These are phyloP conservation scores for Delichon dasypus DNA, from an alignment of 2,797 vertebrate species.

Conservation along the genomic window DNA sequence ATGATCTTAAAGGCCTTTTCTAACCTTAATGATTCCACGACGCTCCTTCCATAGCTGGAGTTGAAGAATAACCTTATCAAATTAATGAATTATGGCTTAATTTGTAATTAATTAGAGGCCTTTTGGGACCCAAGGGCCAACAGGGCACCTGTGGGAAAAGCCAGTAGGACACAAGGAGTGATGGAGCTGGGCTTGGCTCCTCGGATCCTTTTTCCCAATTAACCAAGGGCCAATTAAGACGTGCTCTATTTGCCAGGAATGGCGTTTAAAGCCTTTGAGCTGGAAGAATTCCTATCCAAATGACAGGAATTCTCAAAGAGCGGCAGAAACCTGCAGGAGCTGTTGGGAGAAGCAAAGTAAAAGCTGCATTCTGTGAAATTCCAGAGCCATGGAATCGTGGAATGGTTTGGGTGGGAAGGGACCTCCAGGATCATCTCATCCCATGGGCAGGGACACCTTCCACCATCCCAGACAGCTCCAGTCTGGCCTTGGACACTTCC, in stretches of 20 bases:
- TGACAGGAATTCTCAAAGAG: background rate
- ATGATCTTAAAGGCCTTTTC: background rate
- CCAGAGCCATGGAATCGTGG: background rate
- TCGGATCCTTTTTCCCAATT: background rate
- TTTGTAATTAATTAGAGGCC: background rate
- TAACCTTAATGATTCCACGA: no score
- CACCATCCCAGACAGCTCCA: background rate
- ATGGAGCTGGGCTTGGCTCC: background rate
- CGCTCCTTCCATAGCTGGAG: background rate
- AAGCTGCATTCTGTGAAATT: background rate
- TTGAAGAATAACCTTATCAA: background rate
- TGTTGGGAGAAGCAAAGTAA: accelerated
- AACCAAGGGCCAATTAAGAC: background rate
- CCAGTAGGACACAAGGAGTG: background rate
- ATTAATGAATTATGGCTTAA: background rate
- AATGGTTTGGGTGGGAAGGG: background rate
- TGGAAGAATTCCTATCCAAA: background rate
- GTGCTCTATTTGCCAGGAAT: background rate
- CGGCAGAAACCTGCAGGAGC: background rate
- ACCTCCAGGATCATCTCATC: background rate
- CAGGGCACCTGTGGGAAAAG: background rate
- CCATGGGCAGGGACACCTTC: background rate
- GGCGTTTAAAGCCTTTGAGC: background rate
- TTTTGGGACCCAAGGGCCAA: background rate
- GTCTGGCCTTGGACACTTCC: background rate